Base-by-base conservation (phyloP, 2,113 vertebrate species). In the Epinephelus fuscoguttatus region DNA sequence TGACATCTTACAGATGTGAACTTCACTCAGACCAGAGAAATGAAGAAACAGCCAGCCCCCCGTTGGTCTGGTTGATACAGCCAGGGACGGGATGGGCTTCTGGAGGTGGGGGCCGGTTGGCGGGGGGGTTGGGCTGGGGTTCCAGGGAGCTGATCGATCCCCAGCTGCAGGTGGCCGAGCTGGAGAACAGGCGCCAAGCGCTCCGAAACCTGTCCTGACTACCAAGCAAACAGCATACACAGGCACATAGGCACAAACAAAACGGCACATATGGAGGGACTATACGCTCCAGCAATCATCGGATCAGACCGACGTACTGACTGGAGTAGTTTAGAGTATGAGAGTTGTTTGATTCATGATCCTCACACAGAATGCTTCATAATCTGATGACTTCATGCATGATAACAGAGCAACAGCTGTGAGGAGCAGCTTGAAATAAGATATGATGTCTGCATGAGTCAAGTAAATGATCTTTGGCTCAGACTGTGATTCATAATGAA, bases 121-220 rank as follows among this genome's bases (percentile, higher is more conserved):
- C 25, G 33, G 60, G 45, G 30, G 78, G 1, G 57, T 50, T 74
- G 64, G 71, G 70, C 30, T 71, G 67, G 70, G 72, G 68, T 64
- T 76, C 76, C 52, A 84, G 83, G 84, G 83, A 84, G 85, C 33
- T 66, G 83, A 96, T 96, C 85, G 88, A 95, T 95, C 87, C 76
- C 68, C 90, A 92, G 82, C 93, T 86, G 92, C 89, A 93, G 91
- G 93, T 92, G 93, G 91, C 84, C 71, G 23, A 92, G 84, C 91
- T 84, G 74, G 78, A 86, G 89, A 91, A 85, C 83, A 82, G 73
- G 71, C 27, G 53, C 70, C 33, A 64, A 81, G 81, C 86, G 63
- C 70, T 79, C 53, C 0, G 23, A 80, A 91, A 92, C 87, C 85
- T 89, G 87, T 75, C 57, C 86, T 87, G 93, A 93, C 92, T 93